Percentiles rank a stretch among this genome's conserved stretches.
Evolutionary conservation across 2,888 invertebrate genomes (phyloP).

Genomic region (Nomada ruficornis): DNA sequence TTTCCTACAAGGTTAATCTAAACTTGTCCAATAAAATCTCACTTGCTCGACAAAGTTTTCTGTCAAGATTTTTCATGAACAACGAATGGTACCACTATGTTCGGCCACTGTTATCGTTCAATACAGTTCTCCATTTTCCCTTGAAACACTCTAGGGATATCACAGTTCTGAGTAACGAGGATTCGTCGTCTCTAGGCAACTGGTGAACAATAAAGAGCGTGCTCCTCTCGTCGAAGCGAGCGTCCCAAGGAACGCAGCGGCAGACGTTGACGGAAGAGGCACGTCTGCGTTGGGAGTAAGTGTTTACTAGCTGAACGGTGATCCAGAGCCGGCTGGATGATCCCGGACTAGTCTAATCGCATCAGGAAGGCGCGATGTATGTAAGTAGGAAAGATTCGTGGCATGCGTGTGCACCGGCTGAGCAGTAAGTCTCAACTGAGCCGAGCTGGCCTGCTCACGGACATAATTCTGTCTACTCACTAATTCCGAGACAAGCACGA

Average conservation of each 20-base stretch:
- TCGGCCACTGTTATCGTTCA: constrained; percentile 51
- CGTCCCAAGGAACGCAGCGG: constrained; percentile 8
- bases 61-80: not conserved
- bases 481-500: constrained; percentile 81
- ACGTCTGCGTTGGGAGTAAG: constrained; percentile 45
- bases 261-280: constrained; percentile 32
- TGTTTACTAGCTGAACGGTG: constrained; percentile 62
- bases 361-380: constrained; percentile 72
- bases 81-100: constrained; percentile 14
- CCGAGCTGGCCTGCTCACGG: constrained; percentile 80
- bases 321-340: constrained; percentile 58
- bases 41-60: constrained; percentile 4
- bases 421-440: constrained; percentile 84
- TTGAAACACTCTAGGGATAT: not conserved
- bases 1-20: not conserved
- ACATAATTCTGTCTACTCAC: constrained; percentile 84
- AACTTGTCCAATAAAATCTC: not conserved
- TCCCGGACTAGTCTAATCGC: constrained; percentile 70
- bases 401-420: constrained; percentile 81
- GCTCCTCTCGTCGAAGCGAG: not conserved
- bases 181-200: not conserved
- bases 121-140: constrained; percentile 34
- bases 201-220: not conserved
- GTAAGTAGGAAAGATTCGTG: constrained; percentile 69
- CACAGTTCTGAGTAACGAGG: not conserved